A percentile compares a stretch with the other conserved stretches of the same genome.
Conservation (phyloP, 2,113 vertebrate species). For the Struthidea cinerea region DNA sequence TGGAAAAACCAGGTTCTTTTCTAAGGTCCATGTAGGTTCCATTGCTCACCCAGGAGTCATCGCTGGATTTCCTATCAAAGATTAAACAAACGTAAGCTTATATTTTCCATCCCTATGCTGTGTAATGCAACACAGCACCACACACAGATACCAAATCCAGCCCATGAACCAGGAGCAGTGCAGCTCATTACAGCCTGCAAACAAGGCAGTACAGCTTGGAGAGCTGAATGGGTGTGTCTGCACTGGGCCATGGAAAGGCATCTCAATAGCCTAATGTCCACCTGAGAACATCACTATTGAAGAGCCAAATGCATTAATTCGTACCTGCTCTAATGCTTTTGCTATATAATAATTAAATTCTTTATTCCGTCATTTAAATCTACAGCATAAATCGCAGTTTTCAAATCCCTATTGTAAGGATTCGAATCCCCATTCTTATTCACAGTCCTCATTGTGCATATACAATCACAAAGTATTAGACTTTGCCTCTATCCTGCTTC, state of each 20-base stretch:
- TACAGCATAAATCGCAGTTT: background rate
- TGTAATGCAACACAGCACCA: background rate
- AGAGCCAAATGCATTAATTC: background rate
- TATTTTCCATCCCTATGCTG: background rate
- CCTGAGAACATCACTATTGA: background rate
- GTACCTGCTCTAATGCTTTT: background rate
- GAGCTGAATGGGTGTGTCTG: background rate
- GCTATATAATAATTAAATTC: background rate
- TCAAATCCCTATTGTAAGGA: background rate
- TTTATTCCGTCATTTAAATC: background rate
- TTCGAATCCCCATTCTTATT: background rate
- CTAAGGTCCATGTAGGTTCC: conserved; percentile 90
- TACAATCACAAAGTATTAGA: background rate
- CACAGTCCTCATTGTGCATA: background rate
- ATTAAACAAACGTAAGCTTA: background rate
- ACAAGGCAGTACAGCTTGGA: background rate
- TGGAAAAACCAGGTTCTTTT: conserved; percentile 85
- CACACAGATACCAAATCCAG: background rate
- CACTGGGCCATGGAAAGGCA: background rate
- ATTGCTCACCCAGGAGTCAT: conserved; percentile 93
- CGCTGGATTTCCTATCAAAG: conserved; percentile 80
- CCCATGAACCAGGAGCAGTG: background rate
- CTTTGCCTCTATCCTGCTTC: background rate
- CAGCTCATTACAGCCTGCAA: background rate
- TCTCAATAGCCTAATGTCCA: background rate